Evolutionary conservation across 1,140 invertebrate genomes (phyloP).

Genomic region (Drosophila dunni): DNA sequence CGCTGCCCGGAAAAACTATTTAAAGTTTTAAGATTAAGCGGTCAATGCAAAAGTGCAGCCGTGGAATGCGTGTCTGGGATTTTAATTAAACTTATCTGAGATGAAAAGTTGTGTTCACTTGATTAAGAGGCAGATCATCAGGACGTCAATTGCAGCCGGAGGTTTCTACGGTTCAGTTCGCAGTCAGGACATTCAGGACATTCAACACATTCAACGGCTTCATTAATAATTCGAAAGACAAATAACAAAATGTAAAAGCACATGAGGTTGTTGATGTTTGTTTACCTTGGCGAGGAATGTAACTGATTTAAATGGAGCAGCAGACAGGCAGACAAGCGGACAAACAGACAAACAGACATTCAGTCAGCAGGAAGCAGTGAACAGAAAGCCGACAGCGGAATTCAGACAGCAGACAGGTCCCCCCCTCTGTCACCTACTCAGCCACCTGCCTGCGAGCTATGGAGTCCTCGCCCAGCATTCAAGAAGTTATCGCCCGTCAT

Average conservation of each 20-base stretch:
- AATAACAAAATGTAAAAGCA: constrained; percentile 54
- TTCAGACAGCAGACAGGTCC: not conserved
- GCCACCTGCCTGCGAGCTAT: constrained; percentile 4
- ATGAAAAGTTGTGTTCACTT: constrained; percentile 39
- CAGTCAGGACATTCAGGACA: not conserved
- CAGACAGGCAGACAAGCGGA: constrained; percentile 50
- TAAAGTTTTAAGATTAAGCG: constrained; percentile 49
- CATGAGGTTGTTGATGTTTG: constrained; percentile 34
- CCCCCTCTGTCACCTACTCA: not conserved
- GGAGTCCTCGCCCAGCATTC: not conserved
- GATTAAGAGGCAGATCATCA: constrained; percentile 66
- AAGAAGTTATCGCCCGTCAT: constrained; percentile 18
- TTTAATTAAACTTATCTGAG: constrained; percentile 78
- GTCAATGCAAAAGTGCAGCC: constrained; percentile 25
- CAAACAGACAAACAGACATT: constrained; percentile 19
- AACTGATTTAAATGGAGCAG: constrained; percentile 78
- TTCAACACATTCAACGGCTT: constrained; percentile 51
- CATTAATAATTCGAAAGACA: constrained; percentile 70
- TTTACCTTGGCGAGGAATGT: constrained; percentile 53
- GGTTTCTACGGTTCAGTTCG: not conserved
- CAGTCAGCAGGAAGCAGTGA: not conserved
- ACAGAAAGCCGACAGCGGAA: not conserved
- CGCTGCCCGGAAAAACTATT: constrained; percentile 45
- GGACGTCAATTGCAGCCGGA: constrained; percentile 15
- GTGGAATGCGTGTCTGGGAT: constrained; percentile 40